Conservation (phyloP, 2,113 vertebrate genomes). For the Columba livia region DNA sequence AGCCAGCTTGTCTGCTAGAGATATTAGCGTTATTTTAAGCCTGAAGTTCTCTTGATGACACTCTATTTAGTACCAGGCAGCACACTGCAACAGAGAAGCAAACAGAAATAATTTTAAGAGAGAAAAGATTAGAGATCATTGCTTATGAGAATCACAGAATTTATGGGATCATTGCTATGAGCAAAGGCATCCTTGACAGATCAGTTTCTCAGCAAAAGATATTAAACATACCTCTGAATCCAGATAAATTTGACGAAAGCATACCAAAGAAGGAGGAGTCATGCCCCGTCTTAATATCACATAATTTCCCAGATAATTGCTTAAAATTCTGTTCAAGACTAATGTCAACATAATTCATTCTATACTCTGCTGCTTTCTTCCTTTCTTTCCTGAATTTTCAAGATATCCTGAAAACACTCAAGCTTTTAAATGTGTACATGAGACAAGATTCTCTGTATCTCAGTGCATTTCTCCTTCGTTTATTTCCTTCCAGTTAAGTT, state of each 20-base stretch:
- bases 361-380: neutral
- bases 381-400: neutral
- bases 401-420: neutral
- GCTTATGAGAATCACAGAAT: neutral
- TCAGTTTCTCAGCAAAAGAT: neutral
- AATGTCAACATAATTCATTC: neutral
- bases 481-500: neutral
- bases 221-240: neutral
- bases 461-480: neutral
- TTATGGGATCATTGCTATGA: neutral
- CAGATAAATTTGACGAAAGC: neutral
- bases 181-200: neutral
- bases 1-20: neutral
- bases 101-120: neutral
- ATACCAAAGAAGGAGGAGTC: neutral
- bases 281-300: neutral
- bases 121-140: neutral
- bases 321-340: neutral
- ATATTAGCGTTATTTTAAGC: neutral
- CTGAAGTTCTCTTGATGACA: neutral
- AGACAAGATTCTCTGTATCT: neutral
- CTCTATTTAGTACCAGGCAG: neutral
- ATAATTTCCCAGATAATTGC: neutral
- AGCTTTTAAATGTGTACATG: neutral
- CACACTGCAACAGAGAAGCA: neutral